Evolutionary conservation across 2,797 vertebrate species (phyloP).

Genomic region (Rhadinocentrus ornatus): DNA sequence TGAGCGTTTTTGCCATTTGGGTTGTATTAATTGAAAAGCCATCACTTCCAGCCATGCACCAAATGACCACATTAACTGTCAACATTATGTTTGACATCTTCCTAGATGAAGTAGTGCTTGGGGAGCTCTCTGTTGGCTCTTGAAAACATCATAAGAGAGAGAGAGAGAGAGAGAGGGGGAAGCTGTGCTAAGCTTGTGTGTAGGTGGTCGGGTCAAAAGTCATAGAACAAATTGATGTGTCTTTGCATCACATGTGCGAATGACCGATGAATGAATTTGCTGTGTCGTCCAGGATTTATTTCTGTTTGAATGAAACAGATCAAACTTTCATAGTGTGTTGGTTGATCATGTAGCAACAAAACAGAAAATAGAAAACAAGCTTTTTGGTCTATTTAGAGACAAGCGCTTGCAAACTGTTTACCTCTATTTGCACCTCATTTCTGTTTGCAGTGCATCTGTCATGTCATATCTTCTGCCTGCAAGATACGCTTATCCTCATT

Average conservation of each 20-base stretch:
- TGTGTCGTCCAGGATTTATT: constrained; percentile 50
- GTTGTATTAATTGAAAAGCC: constrained; percentile 79
- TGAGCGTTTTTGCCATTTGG: constrained; percentile 78
- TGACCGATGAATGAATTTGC: constrained; percentile 54
- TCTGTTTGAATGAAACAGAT: constrained; percentile 45
- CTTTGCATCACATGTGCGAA: constrained; percentile 57
- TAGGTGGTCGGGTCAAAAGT: constrained; percentile 73
- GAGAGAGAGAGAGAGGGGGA: constrained; percentile 9
- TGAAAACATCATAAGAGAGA: constrained; percentile 37
- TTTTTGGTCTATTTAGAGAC: constrained; percentile 62
- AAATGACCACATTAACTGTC: constrained; percentile 80
- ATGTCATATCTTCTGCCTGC: constrained; percentile 58
- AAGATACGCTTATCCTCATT: constrained; percentile 66
- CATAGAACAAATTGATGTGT: constrained; percentile 67
- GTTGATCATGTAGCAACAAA: constrained; percentile 29
- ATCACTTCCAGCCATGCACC: constrained; percentile 74
- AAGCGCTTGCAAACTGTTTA: constrained; percentile 57
- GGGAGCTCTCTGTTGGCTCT: constrained; percentile 68
- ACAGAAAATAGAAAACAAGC: constrained; percentile 60
- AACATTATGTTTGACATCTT: constrained; percentile 75
- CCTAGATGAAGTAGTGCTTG: constrained; percentile 65
- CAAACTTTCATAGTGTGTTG: constrained; percentile 36
- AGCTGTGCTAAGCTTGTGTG: constrained; percentile 51
- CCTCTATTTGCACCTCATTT: constrained; percentile 58
- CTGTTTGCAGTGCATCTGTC: constrained; percentile 60